Evolutionary conservation across 2,888 invertebrate species (phyloP).

Genomic region (Danaus chrysippus): DNA sequence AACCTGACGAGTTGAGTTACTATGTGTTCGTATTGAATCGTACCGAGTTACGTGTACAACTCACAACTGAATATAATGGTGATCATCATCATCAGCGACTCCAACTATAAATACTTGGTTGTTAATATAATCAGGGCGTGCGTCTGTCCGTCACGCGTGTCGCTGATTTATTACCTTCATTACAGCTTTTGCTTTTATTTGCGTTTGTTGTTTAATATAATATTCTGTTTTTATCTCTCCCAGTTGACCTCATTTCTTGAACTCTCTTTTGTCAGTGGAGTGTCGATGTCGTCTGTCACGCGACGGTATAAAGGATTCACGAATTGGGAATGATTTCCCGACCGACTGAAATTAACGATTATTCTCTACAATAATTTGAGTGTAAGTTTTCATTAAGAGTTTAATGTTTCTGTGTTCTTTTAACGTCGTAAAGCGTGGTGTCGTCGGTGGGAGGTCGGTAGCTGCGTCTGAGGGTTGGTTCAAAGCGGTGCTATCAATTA

Average conservation of each 20-base stretch:
- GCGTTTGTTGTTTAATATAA: slow-evolving; percentile 17
- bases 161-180: slow-evolving; percentile 61
- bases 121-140: slow-evolving; percentile 32
- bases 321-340: too few relatives aligned
- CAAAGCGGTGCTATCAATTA: slow-evolving; percentile 5
- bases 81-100: slow-evolving; percentile 4
- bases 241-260: neutral
- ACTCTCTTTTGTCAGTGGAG: neutral
- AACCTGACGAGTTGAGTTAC: too few relatives aligned
- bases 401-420: neutral
- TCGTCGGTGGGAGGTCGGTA: neutral
- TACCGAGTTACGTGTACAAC: too few relatives aligned
- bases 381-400: too few relatives aligned
- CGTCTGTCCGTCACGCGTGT: slow-evolving; percentile 53
- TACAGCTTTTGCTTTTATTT: slow-evolving; percentile 35
- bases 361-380: too few relatives aligned
- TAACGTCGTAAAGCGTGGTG: neutral
- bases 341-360: too few relatives aligned
- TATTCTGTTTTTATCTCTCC: slow-evolving; percentile 8
- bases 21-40: too few relatives aligned
- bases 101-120: slow-evolving; percentile 15
- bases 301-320: neutral
- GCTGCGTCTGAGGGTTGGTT: slow-evolving; percentile 4
- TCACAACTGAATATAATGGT: neutral
- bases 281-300: neutral